These are phyloP conservation scores for Carapus acus DNA, from an alignment of 2,797 vertebrate species.

Conservation along the genomic window DNA sequence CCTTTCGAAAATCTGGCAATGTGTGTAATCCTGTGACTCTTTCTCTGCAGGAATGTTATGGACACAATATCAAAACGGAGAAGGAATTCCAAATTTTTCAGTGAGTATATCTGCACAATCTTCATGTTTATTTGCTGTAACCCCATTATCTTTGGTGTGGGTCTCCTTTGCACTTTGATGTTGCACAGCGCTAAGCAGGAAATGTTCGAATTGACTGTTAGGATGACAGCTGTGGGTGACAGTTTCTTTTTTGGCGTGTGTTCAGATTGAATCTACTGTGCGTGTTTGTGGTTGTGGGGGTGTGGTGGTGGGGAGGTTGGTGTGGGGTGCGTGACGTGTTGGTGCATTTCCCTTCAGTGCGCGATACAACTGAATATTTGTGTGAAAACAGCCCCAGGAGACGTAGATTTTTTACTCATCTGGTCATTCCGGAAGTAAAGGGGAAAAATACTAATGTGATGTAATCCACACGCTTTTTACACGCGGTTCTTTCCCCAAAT, in stretches of 20 bases:
- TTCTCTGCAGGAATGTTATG: constrained; percentile 53
- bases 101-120: constrained; percentile 58
- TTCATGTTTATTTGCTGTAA: not conserved
- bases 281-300: not conserved
- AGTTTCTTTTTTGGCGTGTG: constrained; percentile 14
- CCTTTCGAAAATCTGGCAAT: not conserved
- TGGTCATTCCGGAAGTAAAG: not conserved
- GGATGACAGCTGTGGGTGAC: not conserved
- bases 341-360: constrained; percentile 38
- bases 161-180: not conserved
- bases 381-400: not conserved
- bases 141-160: no score
- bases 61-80: constrained; percentile 51
- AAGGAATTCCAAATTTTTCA: constrained; percentile 72
- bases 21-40: constrained; percentile 7
- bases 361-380: constrained; percentile 38
- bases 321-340: constrained; percentile 18
- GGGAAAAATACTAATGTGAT: not conserved
- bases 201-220: not conserved
- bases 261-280: no score
- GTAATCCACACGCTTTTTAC: not conserved
- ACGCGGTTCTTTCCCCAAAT: no score
- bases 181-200: not conserved
- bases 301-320: no score
- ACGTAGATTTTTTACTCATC: constrained; percentile 16